phyloP scores from a whole-genome alignment of 2,797 vertebrate species.

The Cuculus canorus region DNA sequence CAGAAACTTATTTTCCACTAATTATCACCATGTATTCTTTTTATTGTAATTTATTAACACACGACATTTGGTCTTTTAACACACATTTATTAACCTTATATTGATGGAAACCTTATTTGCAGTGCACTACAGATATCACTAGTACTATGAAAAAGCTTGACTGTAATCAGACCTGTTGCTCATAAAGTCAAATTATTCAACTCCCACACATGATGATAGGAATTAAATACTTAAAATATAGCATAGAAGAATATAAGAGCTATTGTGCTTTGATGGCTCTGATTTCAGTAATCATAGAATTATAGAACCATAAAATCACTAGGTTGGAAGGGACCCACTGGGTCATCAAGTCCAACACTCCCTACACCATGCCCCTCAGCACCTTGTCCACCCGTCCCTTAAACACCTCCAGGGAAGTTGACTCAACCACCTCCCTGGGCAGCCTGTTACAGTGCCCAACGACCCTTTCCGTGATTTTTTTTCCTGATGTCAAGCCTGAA shows the following conservation, averaged over 20 bases:
- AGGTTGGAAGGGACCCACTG: too few species aligned
- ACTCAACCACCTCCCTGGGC: too few species aligned
- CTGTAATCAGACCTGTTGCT: neutral
- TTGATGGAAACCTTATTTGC: neutral
- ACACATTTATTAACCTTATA: neutral
- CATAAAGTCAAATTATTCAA: neutral
- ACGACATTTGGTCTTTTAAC: neutral
- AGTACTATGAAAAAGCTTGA: neutral
- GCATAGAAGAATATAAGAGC: neutral
- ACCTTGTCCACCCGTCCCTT: too few species aligned
- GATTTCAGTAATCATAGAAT: constrained; percentile 13
- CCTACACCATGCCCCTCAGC: too few species aligned
- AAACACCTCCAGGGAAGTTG: too few species aligned
- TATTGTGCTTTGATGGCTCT: neutral
- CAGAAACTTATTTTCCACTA: neutral
- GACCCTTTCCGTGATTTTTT: too few species aligned
- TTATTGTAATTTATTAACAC: neutral
- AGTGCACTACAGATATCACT: neutral
- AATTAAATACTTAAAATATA: neutral
- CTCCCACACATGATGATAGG: neutral
- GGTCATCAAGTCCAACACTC: too few species aligned
- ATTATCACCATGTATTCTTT: neutral
- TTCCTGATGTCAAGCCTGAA: too few species aligned
- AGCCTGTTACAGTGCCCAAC: too few species aligned
- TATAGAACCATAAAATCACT: too few species aligned